Conservation (phyloP, 2,797 vertebrate species). For the Pseudocheirus occidentalis region DNA sequence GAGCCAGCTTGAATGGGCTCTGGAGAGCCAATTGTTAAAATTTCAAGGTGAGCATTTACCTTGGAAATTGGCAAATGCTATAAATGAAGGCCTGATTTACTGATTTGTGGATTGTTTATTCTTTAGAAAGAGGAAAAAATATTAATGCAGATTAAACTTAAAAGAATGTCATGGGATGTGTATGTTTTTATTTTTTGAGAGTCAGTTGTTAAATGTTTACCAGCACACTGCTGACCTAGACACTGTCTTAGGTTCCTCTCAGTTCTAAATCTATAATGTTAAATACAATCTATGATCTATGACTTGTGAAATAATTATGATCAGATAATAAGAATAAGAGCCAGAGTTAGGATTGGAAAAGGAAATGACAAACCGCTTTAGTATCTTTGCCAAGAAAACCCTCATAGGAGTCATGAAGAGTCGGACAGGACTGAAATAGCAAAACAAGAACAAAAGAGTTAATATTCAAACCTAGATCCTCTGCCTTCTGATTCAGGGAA, state of each 20-base stretch:
- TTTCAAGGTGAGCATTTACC: not conserved
- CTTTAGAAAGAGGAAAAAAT: not conserved
- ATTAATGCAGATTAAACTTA: not conserved
- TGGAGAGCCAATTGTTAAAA: not conserved
- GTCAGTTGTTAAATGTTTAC: not conserved
- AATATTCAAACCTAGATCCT: not conserved
- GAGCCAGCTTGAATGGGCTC: not conserved
- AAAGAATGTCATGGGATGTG: not conserved
- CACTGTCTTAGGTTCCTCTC: not conserved
- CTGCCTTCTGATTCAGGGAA: not conserved
- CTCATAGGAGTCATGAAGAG: not conserved
- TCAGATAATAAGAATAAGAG: too few species aligned
- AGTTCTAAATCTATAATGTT: not conserved
- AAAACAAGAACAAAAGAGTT: not conserved
- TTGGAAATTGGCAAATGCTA: not conserved
- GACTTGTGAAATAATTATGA: not conserved
- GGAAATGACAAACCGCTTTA: not conserved
- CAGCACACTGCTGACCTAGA: not conserved
- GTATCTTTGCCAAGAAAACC: not conserved
- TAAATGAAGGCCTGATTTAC: not conserved
- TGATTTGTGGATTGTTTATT: not conserved
- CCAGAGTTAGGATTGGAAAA: not conserved
- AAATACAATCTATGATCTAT: not conserved
- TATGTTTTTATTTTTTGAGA: not conserved
- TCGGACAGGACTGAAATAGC: not conserved